Evolutionary conservation across 2,113 vertebrate species (phyloP).

Genomic region (Melanocharis versteri): DNA sequence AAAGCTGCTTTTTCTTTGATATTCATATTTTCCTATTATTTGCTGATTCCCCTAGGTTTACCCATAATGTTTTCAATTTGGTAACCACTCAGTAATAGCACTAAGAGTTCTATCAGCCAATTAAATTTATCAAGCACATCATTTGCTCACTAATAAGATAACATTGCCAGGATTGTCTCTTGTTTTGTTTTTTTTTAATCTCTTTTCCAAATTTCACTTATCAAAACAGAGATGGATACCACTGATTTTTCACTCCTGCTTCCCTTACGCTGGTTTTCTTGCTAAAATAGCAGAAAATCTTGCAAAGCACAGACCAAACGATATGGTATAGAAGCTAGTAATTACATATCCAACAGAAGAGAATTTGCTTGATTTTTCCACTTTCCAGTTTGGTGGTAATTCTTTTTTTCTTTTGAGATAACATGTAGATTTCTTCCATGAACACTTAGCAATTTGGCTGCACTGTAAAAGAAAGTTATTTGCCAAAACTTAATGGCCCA

Average conservation of each 20-base stretch:
- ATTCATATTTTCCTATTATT: slow-evolving; percentile 68
- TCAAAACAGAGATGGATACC: neutral
- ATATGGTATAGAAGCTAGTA: neutral
- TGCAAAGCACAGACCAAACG: neutral
- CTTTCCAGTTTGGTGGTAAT: neutral
- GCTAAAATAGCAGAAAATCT: neutral
- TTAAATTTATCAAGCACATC: slow-evolving; percentile 78
- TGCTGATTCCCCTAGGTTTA: slow-evolving; percentile 65
- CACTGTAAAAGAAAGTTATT: neutral
- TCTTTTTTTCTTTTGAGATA: neutral
- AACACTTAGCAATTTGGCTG: neutral
- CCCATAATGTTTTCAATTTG: slow-evolving; percentile 72
- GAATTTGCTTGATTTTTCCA: neutral
- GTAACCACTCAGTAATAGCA: slow-evolving; percentile 71
- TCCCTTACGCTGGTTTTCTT: neutral
- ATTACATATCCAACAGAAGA: neutral
- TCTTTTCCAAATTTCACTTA: slow-evolving; percentile 35
- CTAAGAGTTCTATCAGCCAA: slow-evolving; percentile 70
- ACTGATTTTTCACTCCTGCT: slow-evolving; percentile 14
- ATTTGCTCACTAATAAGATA: slow-evolving; percentile 68
- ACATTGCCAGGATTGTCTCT: slow-evolving; percentile 41
- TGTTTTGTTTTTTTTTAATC: neutral
- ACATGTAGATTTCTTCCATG: neutral
- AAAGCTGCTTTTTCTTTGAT: slow-evolving; percentile 63
- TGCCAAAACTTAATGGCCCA: neutral